Evolutionary conservation across 2,113 vertebrate genomes (phyloP), one percentile per base, ranked within the genome.

Genomic region (Antechinus flavipes): DNA sequence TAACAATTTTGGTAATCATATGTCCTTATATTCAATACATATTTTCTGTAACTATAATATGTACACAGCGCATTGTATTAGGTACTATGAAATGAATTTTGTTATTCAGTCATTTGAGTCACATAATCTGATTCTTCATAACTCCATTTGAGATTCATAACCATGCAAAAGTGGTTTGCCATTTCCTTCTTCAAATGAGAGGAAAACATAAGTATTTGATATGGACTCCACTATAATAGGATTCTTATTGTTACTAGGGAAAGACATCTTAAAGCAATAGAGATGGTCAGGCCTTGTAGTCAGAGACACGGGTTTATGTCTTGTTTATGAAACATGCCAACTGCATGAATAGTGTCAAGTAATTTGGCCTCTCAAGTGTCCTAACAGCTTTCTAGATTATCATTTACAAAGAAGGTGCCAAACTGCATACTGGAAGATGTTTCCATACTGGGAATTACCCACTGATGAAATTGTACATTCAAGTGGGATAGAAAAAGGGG

Each of bases 1-100:
- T 54, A 95, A 35, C 91, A 90, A 56, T 46, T 92, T 89, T 25
- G 68, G 23, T 84, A 76, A 47, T 89, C 25, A n/a, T n/a, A 95
- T 76, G 52, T 26, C 14, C 2, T 50, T 25, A 42, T 26, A 58
- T 52, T 12, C 47, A 58, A 46, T 61, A 93, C 27, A 55, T 2
- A 90, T 30, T 89, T 54, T 25, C 91, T 56, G 35, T 12, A 35
- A 23, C 6, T 35, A 16, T 50, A 91, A 91, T 54, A 9, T 30
- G 12, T 1, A 5, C 54, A 12, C 47, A 55, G n/a, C n/a, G 10
- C 27, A 52, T 54, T 91, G 92, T 68, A 24, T n/a, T 14, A 52
- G 56, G 47, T 8, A 49, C 91, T 55, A 55, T 53, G 30, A 68
- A 50, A 61, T 61, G 58, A 61, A 61, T 61, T 61, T 11, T 58